phyloP scores from a whole-genome alignment of 2,113 vertebrate genomes.

The Pogona vitticeps region DNA sequence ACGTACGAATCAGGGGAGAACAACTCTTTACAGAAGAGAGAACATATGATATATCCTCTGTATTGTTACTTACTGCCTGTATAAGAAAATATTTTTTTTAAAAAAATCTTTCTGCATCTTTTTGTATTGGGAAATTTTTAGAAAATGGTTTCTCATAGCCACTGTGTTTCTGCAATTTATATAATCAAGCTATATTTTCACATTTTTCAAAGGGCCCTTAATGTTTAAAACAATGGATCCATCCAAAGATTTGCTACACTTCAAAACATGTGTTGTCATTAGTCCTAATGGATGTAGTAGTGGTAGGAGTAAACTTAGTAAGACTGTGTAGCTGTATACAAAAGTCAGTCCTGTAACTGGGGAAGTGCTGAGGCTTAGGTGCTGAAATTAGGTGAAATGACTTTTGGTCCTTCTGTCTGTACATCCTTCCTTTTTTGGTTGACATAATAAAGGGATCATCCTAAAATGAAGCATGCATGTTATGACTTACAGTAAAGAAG shows the following conservation, averaged over 20 bases:
- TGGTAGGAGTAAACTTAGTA: neutral
- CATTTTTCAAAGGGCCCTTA: too few relatives aligned
- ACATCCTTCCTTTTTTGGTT: too few relatives aligned
- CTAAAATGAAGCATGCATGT: too few relatives aligned
- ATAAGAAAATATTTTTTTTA: neutral
- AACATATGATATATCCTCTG: neutral
- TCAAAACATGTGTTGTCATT: neutral
- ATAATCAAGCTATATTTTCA: too few relatives aligned
- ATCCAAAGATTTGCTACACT: neutral
- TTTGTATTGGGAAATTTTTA: neutral
- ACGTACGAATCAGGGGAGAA: neutral
- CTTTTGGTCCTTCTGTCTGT: too few relatives aligned
- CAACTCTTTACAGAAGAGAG: conserved; percentile 19
- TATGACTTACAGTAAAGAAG: too few relatives aligned
- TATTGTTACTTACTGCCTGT: neutral
- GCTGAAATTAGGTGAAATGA: neutral
- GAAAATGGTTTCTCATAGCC: neutral
- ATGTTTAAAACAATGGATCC: neutral
- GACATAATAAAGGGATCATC: too few relatives aligned
- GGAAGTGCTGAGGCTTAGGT: neutral
- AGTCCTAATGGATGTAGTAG: neutral
- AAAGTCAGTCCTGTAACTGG: neutral
- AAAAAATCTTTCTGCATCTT: neutral
- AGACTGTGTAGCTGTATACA: neutral
- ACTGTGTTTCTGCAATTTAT: neutral